A percentile compares a stretch with the other conserved stretches of the same genome.
These are phyloP conservation scores for Heterodera filipjevi DNA, from an alignment of 2,888 invertebrate species.

Conservation along the genomic window DNA sequence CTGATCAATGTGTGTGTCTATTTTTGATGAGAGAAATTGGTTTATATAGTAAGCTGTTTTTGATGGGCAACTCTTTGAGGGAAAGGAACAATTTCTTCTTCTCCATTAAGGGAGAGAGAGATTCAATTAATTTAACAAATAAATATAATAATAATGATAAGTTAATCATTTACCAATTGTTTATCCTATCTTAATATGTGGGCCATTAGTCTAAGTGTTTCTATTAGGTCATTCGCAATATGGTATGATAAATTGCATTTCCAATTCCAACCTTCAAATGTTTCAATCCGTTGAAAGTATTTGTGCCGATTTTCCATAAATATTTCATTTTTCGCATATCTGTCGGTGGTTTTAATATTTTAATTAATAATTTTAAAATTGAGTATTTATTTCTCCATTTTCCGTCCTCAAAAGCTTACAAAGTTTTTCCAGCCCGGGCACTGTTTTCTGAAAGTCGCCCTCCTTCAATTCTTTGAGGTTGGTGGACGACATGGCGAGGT, in stretches of 20 bases:
- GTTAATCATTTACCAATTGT: not conserved
- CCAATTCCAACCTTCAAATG: constrained; percentile 14
- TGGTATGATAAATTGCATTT: too few relatives aligned
- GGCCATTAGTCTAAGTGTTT: too few relatives aligned
- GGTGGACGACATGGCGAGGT: constrained; percentile 48
- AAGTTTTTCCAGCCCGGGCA: constrained; percentile 46
- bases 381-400: constrained; percentile 9
- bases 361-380: not conserved
- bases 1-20: not conserved
- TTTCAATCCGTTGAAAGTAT: constrained; percentile 26
- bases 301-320: constrained; percentile 3
- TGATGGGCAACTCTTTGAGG: too few relatives aligned
- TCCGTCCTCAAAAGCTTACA: constrained; percentile 32
- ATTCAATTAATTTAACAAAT: too few relatives aligned
- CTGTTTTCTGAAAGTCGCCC: constrained; percentile 44
- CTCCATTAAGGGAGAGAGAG: too few relatives aligned
- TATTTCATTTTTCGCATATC: constrained; percentile 26
- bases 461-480: constrained; percentile 43
- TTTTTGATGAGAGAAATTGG: too few relatives aligned
- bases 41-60: too few relatives aligned
- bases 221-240: too few relatives aligned
- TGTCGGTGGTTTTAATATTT: too few relatives aligned
- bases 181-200: too few relatives aligned
- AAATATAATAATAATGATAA: too few relatives aligned
- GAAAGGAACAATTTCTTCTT: too few relatives aligned